Conservation (phyloP, 2,113 vertebrate species). For the Rhea americana region DNA sequence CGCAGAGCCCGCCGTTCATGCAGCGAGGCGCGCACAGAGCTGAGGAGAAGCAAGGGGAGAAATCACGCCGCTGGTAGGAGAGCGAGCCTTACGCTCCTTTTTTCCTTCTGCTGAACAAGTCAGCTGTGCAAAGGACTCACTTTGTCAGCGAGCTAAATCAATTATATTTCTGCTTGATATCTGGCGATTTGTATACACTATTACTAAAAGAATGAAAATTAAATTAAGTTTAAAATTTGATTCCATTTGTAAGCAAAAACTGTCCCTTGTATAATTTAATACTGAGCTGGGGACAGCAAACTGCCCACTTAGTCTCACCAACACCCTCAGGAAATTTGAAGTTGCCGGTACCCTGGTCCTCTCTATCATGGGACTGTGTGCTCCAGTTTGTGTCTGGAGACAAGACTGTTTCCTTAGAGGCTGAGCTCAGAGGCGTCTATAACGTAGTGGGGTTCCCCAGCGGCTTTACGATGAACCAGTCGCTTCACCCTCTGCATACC, state of each 20-base stretch:
- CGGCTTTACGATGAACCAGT: background rate
- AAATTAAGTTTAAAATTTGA: background rate
- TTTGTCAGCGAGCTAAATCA: background rate
- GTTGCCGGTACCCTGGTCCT: background rate
- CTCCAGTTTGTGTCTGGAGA: background rate
- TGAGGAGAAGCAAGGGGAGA: slow-evolving; percentile 40
- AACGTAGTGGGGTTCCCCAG: background rate
- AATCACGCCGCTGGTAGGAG: background rate
- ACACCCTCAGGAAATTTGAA: background rate
- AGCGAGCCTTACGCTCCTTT: background rate
- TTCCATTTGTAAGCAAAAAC: background rate
- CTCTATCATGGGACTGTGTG: fast-evolving
- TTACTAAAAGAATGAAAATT: background rate
- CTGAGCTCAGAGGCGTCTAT: background rate
- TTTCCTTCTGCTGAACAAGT: background rate
- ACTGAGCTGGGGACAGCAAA: background rate
- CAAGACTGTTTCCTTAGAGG: background rate
- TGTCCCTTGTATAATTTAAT: background rate
- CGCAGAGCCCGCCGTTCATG: slow-evolving; percentile 87
- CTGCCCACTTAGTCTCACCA: background rate
- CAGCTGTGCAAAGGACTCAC: background rate
- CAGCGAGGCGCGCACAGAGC: slow-evolving; percentile 84
- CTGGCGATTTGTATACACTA: background rate
- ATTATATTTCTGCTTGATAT: background rate
- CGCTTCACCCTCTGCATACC: background rate